A percentile compares a stretch with the other conserved stretches of the same genome.
phyloP scores from a whole-genome alignment of 2,888 invertebrate species.

The Vesta saturnalis region DNA sequence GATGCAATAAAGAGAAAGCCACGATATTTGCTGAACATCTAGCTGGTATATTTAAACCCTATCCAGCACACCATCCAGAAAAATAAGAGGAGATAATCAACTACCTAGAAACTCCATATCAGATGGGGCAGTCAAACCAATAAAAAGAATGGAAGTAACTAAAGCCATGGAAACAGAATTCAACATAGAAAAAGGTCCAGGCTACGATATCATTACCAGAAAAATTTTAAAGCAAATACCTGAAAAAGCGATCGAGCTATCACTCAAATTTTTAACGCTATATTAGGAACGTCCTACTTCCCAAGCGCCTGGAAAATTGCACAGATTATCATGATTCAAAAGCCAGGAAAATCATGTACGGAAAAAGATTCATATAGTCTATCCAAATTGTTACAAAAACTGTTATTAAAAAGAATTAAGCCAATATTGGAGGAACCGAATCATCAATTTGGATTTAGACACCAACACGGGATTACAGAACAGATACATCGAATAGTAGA shows the following conservation, averaged over 20 bases:
- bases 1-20: not conserved
- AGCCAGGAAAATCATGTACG: not conserved
- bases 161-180: not conserved
- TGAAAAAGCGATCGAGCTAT: not conserved
- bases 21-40: too few species aligned
- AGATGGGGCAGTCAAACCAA: not conserved
- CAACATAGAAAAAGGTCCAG: not conserved
- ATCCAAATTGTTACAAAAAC: too few species aligned
- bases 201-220: not conserved
- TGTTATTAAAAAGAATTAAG: too few species aligned
- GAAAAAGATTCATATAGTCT: too few species aligned
- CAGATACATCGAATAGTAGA: too few species aligned
- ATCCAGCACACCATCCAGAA: not conserved
- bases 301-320: not conserved
- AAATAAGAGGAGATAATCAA: not conserved
- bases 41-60: not conserved
- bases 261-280: not conserved
- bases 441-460: too few species aligned
- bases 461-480: too few species aligned
- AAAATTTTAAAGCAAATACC: not conserved
- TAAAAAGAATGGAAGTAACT: not conserved
- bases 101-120: not conserved
- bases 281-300: not conserved
- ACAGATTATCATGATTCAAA: not conserved
- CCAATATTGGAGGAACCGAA: too few species aligned